These are phyloP conservation scores for Berghia stephanieae DNA, from an alignment of 1,140 invertebrate species.

Conservation along the genomic window DNA sequence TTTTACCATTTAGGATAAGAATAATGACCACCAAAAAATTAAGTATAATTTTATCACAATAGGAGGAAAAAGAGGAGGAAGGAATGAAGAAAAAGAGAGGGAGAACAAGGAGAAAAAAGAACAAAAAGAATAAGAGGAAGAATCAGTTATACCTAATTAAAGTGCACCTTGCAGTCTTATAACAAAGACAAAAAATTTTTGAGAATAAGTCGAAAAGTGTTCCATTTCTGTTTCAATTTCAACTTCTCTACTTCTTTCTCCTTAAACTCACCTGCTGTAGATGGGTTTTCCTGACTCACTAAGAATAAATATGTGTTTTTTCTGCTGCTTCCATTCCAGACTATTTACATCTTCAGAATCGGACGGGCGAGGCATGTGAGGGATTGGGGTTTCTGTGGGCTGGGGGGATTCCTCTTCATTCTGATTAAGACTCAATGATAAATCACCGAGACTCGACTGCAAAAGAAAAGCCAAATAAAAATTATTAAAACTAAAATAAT, in stretches of 20 bases:
- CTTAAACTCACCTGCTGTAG: slow-evolving; percentile 80
- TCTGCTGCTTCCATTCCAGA: slow-evolving; percentile 80
- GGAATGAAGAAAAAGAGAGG: too few relatives aligned
- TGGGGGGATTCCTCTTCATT: slow-evolving; percentile 9
- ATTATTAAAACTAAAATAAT: too few relatives aligned
- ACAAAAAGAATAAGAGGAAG: background rate
- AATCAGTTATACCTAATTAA: background rate
- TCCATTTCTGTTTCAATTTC: background rate
- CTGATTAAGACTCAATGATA: slow-evolving; percentile 30
- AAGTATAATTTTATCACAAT: too few relatives aligned
- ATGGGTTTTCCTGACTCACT: slow-evolving; percentile 96
- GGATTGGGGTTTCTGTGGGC: slow-evolving; percentile 17
- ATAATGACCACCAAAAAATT: too few relatives aligned
- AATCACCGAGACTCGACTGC: slow-evolving; percentile 40
- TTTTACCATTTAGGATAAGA: too few relatives aligned
- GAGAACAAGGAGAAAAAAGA: background rate
- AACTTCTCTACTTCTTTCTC: background rate
- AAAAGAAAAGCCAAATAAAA: slow-evolving; percentile 18
- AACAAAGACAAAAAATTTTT: background rate
- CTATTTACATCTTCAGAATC: slow-evolving; percentile 73
- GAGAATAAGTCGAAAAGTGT: too few relatives aligned
- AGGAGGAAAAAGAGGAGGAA: too few relatives aligned
- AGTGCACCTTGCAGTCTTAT: background rate
- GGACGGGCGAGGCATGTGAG: slow-evolving; percentile 41
- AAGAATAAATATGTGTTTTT: slow-evolving; percentile 92